Evolutionary conservation across 2,888 invertebrate species (phyloP).

Genomic region (Tachina fera): DNA sequence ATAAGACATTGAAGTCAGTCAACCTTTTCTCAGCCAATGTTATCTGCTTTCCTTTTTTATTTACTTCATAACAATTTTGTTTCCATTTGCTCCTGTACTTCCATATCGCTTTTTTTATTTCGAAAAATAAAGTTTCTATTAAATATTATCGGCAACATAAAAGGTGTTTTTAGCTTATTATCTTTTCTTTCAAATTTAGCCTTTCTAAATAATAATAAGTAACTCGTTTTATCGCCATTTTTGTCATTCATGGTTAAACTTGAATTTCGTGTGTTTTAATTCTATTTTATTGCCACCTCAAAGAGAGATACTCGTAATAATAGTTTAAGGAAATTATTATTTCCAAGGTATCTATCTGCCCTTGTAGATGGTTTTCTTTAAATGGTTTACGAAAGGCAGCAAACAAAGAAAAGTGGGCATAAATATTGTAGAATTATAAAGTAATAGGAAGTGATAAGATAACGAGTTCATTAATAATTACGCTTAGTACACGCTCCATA

Average conservation of each 20-base stretch:
- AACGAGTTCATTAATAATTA: constrained; percentile 49
- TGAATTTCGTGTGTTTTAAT: constrained; percentile 47
- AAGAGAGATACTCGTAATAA: neutral
- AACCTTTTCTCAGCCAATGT: constrained; percentile 28
- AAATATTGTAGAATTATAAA: constrained; percentile 16
- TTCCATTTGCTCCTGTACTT: neutral
- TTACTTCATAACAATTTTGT: neutral
- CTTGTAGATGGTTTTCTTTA: neutral
- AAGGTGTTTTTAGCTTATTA: constrained; percentile 25
- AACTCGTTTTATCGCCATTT: constrained; percentile 45
- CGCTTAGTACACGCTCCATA: constrained; percentile 1
- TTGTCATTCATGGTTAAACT: constrained; percentile 61
- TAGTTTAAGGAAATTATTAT: neutral
- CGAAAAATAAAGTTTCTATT: constrained; percentile 41
- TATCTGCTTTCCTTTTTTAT: constrained; percentile 5
- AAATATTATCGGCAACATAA: constrained; percentile 53
- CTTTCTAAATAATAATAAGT: constrained; percentile 36
- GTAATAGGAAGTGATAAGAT: constrained; percentile 50
- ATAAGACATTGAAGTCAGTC: neutral
- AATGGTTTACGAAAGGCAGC: neutral
- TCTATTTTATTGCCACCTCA: constrained; percentile 20
- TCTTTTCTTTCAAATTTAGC: constrained; percentile 34
- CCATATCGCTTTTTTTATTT: neutral
- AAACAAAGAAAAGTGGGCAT: constrained; percentile 5
- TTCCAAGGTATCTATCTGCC: neutral